Evolutionary conservation across 2,888 invertebrate species (phyloP).

Genomic region (Tipula lateralis): DNA sequence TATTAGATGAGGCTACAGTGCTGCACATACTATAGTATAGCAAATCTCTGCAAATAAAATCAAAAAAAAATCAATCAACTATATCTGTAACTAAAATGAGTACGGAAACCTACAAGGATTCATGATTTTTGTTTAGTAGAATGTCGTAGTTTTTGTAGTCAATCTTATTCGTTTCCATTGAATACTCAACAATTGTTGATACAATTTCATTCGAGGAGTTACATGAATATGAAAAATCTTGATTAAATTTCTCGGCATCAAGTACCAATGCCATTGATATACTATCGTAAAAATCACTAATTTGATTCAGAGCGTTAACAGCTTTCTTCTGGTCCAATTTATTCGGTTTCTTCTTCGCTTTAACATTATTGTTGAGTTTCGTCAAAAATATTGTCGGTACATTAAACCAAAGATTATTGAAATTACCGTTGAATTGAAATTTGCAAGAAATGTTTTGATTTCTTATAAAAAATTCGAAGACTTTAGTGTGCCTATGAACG

Average conservation of each 20-base stretch:
- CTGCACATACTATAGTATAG: constrained; percentile 53
- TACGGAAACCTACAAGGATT: background rate
- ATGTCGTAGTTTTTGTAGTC: background rate
- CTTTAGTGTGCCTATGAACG: constrained; percentile 38
- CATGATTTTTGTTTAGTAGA: background rate
- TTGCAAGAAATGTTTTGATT: constrained; percentile 42
- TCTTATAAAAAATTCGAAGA: constrained; percentile 45
- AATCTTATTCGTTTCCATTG: constrained; percentile 36
- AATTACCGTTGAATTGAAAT: constrained; percentile 45
- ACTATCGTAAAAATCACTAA: constrained; percentile 50
- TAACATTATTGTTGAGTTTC: constrained; percentile 35
- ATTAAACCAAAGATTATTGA: constrained; percentile 42
- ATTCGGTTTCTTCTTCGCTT: constrained; percentile 37
- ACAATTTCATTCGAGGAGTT: constrained; percentile 41
- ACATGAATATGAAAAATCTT: constrained; percentile 40
- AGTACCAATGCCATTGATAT: constrained; percentile 45
- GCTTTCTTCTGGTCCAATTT: background rate
- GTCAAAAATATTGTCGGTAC: constrained; percentile 35
- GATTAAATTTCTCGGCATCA: constrained; percentile 34
- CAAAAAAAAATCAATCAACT: constrained; percentile 26
- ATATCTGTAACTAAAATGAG: background rate
- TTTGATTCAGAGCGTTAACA: constrained; percentile 41
- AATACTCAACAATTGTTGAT: constrained; percentile 43
- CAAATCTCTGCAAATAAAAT: constrained; percentile 51
- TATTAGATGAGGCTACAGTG: constrained; percentile 42